Conservation (phyloP, 92 coral and sea anemone genomes). For the Phenganax stokvisi region DNA sequence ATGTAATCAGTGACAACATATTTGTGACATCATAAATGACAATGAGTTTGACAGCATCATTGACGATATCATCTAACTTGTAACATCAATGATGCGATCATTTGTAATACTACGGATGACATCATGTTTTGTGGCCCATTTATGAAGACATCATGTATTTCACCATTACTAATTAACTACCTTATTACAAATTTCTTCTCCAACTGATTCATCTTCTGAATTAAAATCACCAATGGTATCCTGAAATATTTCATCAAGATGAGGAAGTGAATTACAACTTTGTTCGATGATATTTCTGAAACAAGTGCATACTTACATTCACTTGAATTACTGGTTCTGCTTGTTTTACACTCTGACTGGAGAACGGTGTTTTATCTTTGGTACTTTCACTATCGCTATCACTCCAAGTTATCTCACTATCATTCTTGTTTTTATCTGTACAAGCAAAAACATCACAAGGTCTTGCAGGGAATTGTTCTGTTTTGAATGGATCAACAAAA, state of each 20-base stretch:
- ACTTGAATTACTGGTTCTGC: not conserved
- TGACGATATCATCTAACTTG: not conserved
- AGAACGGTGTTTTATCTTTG: not conserved
- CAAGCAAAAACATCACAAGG: not conserved
- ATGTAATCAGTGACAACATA: too few relatives aligned
- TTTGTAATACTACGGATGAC: not conserved
- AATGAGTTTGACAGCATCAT: not conserved
- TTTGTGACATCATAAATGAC: too few relatives aligned
- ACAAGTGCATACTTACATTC: not conserved
- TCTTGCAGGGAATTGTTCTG: not conserved
- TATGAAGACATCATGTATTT: not conserved
- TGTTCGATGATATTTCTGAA: too few relatives aligned
- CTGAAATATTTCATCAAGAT: not conserved
- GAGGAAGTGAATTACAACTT: not conserved
- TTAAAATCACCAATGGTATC: slow-evolving; percentile 24
- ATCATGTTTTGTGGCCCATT: not conserved
- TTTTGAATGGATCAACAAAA: not conserved
- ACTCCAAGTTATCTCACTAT: slow-evolving; percentile 27
- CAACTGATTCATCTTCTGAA: slow-evolving; percentile 5
- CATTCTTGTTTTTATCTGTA: not conserved
- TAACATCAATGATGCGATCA: not conserved
- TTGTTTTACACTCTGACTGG: not conserved
- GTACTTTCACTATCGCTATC: slow-evolving; percentile 21
- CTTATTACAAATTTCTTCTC: not conserved
- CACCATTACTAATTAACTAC: not conserved